phyloP scores from a whole-genome alignment of 2,888 invertebrate genomes.

The Synanthedon vespiformis region DNA sequence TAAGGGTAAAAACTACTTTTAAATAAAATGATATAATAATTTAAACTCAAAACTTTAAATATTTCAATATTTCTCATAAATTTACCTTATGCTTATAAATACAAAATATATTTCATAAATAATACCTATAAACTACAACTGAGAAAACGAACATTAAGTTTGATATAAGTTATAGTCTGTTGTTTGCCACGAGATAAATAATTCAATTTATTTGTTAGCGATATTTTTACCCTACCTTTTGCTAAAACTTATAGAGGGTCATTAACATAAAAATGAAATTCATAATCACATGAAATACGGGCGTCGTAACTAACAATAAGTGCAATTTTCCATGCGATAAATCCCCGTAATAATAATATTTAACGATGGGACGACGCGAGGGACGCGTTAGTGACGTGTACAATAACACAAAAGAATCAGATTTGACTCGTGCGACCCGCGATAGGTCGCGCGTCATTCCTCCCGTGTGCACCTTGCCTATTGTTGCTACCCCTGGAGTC shows the following conservation, averaged over 20 bases:
- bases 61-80: no score
- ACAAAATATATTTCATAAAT: no score
- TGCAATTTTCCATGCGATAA: slow-evolving; percentile 69
- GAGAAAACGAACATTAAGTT: no score
- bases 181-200: no score
- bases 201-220: no score
- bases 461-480: slow-evolving; percentile 44
- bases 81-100: no score
- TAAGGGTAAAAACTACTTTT: no score
- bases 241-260: slow-evolving; percentile 16
- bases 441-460: slow-evolving; percentile 19
- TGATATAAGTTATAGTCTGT: no score
- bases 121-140: no score
- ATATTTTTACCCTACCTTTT: not conserved
- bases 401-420: slow-evolving; percentile 32
- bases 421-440: slow-evolving; percentile 46
- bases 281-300: slow-evolving; percentile 62
- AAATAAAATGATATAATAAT: no score
- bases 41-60: no score
- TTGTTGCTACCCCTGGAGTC: slow-evolving; percentile 16
- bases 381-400: slow-evolving; percentile 5
- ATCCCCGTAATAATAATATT: slow-evolving; percentile 65
- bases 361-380: slow-evolving; percentile 15
- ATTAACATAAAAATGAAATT: slow-evolving; percentile 63
- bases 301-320: slow-evolving; percentile 45